Evolutionary conservation across 2,113 vertebrate genomes (phyloP).

Genomic region (Alaudala cheleensis): DNA sequence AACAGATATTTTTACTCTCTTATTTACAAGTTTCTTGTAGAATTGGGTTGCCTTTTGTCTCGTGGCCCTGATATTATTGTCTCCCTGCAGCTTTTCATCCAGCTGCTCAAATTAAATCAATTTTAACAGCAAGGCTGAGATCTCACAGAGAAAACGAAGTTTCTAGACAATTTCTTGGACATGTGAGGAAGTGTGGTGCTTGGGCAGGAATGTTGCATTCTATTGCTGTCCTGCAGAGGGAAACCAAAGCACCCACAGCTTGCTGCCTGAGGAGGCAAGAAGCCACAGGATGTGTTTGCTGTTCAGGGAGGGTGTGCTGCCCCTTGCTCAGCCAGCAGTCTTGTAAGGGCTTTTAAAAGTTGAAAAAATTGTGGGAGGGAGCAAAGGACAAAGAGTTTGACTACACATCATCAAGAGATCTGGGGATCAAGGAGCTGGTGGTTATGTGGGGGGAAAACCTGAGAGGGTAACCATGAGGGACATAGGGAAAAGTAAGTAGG

Average conservation of each 20-base stretch:
- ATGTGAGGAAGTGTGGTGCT: not conserved
- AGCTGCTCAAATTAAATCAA: not conserved
- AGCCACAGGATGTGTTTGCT: not conserved
- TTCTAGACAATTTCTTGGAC: not conserved
- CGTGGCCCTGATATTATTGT: not conserved
- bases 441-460: not conserved
- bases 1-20: not conserved
- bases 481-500: not conserved
- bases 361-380: not conserved
- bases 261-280: not conserved
- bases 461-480: not conserved
- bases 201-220: not conserved
- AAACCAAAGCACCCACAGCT: not conserved
- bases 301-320: not conserved
- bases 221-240: not conserved
- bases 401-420: not conserved
- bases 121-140: not conserved
- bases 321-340: not conserved
- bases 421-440: not conserved
- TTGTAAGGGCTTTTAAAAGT: not conserved
- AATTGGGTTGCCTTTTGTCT: not conserved
- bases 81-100: not conserved
- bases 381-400: not conserved
- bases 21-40: not conserved
- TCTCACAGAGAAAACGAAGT: not conserved